phyloP scores from a whole-genome alignment of 2,113 vertebrate species.

The Meriones unguiculatus region DNA sequence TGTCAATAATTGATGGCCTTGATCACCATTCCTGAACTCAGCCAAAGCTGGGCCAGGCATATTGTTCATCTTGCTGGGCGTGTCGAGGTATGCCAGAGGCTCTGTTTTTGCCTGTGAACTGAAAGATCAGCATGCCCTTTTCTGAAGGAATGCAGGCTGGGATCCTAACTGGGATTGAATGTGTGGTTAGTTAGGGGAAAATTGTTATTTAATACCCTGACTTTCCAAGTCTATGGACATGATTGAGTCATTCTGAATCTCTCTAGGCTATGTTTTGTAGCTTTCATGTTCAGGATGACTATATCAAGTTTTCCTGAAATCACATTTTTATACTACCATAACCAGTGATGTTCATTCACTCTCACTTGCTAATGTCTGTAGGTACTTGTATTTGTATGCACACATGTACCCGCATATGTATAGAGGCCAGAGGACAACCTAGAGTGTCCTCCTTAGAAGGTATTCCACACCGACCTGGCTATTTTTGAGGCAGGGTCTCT shows the following conservation, averaged over 20 bases:
- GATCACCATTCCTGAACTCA: neutral
- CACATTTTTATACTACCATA: neutral
- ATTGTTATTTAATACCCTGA: neutral
- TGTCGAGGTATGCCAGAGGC: neutral
- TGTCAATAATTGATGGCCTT: neutral
- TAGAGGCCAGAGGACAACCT: neutral
- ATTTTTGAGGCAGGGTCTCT: neutral
- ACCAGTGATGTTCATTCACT: neutral
- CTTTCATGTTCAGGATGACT: neutral
- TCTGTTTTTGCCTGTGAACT: neutral
- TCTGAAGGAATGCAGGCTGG: neutral
- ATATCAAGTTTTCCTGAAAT: neutral
- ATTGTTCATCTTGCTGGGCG: neutral
- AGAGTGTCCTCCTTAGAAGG: neutral
- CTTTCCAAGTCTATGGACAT: neutral
- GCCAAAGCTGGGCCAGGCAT: too few relatives aligned
- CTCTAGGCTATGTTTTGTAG: neutral
- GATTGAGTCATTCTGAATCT: neutral
- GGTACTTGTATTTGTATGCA: neutral
- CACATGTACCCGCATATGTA: neutral
- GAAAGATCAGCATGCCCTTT: neutral
- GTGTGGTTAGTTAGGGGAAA: neutral
- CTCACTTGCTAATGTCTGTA: neutral
- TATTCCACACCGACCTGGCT: neutral
- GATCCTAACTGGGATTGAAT: neutral